Conservation (phyloP, 2,113 vertebrate species). For the Peromyscus maniculatus region DNA sequence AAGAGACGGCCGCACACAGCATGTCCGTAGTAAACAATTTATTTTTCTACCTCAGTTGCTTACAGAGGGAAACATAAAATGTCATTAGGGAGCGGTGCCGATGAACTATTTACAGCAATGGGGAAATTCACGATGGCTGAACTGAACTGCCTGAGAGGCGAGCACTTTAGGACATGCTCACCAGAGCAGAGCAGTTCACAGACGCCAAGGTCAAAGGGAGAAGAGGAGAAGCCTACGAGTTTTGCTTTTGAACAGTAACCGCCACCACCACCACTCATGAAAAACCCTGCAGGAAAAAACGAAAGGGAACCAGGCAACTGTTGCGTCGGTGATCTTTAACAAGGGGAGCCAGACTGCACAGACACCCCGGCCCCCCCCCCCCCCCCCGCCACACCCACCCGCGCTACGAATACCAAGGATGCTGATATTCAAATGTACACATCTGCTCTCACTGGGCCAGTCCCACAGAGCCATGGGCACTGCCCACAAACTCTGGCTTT, state of each 20-base stretch:
- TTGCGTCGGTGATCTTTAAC: slow-evolving; percentile 85
- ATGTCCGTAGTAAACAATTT: slow-evolving; percentile 88
- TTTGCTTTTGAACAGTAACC: background rate
- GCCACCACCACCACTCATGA: background rate
- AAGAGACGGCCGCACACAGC: slow-evolving; percentile 88
- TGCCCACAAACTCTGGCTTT: slow-evolving; percentile 86
- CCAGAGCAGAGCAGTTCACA: slow-evolving; percentile 87
- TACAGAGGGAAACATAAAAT: slow-evolving; percentile 82
- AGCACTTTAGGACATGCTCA: slow-evolving; percentile 84
- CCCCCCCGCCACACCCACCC: background rate
- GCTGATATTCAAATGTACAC: slow-evolving; percentile 73
- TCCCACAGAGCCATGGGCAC: slow-evolving; percentile 72
- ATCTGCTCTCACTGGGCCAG: slow-evolving; percentile 80
- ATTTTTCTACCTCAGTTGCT: slow-evolving; percentile 90
- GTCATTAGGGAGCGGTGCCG: slow-evolving; percentile 83
- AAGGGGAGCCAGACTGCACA: slow-evolving; percentile 77
- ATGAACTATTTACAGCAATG: slow-evolving; percentile 86
- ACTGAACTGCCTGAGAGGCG: slow-evolving; percentile 81
- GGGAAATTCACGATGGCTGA: slow-evolving; percentile 85
- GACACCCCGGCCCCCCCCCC: too few species aligned
- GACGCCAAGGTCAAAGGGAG: slow-evolving; percentile 81
- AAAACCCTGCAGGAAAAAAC: slow-evolving; percentile 82
- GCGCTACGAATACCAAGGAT: slow-evolving; percentile 57
- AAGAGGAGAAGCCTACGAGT: slow-evolving; percentile 76
- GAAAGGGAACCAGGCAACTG: slow-evolving; percentile 81